Percentiles rank a stretch among this genome's conserved stretches.
phyloP scores from a whole-genome alignment of 2,888 invertebrate species.

The Isoperla grammatica region DNA sequence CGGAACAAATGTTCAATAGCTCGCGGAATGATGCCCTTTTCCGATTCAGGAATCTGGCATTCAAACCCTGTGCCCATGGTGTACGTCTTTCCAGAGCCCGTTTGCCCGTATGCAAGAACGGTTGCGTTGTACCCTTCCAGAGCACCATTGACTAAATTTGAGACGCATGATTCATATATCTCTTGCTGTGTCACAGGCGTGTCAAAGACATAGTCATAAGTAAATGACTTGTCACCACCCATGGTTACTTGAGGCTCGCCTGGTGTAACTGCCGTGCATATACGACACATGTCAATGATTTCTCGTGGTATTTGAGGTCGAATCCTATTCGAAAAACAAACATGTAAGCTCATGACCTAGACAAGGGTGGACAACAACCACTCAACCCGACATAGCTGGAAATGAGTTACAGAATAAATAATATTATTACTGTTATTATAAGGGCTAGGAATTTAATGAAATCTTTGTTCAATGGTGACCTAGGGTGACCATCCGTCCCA shows the following conservation, averaged over 20 bases:
- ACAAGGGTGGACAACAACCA: too few relatives aligned
- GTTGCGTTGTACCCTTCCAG: slow-evolving; percentile 92
- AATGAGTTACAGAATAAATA: too few relatives aligned
- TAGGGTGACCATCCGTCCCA: too few relatives aligned
- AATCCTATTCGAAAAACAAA: slow-evolving; percentile 56
- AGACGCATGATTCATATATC: slow-evolving; percentile 80
- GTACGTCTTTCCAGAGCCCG: slow-evolving; percentile 97
- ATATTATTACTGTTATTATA: too few relatives aligned
- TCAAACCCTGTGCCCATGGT: slow-evolving; percentile 99
- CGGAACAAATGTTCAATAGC: slow-evolving; percentile 90
- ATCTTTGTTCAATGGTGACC: too few relatives aligned
- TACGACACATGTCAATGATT: slow-evolving; percentile 89
- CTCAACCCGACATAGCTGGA: too few relatives aligned
- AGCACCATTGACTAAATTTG: slow-evolving; percentile 82
- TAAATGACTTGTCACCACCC: slow-evolving; percentile 91
- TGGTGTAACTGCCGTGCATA: slow-evolving; percentile 84
- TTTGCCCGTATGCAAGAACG: slow-evolving; percentile 93
- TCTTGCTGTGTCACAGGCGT: slow-evolving; percentile 63
- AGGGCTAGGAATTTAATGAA: too few relatives aligned
- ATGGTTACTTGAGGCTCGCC: slow-evolving; percentile 89
- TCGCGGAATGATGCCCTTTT: slow-evolving; percentile 88
- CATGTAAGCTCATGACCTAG: too few relatives aligned
- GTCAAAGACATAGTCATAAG: slow-evolving; percentile 95
- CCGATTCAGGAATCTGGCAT: slow-evolving; percentile 49
- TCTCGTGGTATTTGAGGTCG: slow-evolving; percentile 91